phyloP scores from a whole-genome alignment of 2,888 invertebrate genomes.

The Aporophyla lueneburgensis region DNA sequence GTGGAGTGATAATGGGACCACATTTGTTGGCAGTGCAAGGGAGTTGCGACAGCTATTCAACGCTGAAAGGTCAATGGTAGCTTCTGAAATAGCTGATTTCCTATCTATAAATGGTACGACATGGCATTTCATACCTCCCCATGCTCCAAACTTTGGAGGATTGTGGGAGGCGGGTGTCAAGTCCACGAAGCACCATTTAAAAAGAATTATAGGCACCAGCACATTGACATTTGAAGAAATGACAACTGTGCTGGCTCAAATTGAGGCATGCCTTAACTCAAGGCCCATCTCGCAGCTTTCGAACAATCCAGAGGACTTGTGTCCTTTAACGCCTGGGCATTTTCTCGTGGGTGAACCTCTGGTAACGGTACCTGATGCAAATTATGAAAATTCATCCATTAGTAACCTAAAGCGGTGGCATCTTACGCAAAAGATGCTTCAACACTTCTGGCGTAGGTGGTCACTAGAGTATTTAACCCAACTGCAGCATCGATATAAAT shows the following conservation, averaged over 20 bases:
- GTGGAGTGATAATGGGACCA: conserved; percentile 22
- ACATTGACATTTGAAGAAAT: too few species aligned
- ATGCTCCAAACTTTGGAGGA: too few species aligned
- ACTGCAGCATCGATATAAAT: conserved; percentile 8
- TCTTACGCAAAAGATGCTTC: conserved; percentile 5
- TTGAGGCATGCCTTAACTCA: too few species aligned
- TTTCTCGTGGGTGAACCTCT: conserved; percentile 7
- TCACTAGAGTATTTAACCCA: conserved; percentile 9
- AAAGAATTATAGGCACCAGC: too few species aligned
- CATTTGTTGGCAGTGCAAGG: conserved; percentile 14
- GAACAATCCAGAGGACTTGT: conserved; percentile 5
- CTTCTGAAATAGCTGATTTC: conserved; percentile 12
- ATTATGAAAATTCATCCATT: conserved; percentile 2
- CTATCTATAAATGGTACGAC: conserved; percentile 10
- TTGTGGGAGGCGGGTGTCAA: too few species aligned
- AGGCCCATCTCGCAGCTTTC: conserved; percentile 7
- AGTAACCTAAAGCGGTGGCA: conserved; percentile 10
- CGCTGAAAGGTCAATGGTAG: conserved; percentile 13
- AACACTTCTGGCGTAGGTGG: conserved; percentile 5
- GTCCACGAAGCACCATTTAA: too few species aligned
- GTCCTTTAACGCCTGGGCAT: conserved; percentile 2
- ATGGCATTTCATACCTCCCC: not conserved
- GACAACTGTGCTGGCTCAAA: too few species aligned
- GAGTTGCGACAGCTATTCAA: conserved; percentile 11
- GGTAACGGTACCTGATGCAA: not conserved